Base-by-base conservation (phyloP, 23 tunicate species). In the Halocynthia aurantium region DNA sequence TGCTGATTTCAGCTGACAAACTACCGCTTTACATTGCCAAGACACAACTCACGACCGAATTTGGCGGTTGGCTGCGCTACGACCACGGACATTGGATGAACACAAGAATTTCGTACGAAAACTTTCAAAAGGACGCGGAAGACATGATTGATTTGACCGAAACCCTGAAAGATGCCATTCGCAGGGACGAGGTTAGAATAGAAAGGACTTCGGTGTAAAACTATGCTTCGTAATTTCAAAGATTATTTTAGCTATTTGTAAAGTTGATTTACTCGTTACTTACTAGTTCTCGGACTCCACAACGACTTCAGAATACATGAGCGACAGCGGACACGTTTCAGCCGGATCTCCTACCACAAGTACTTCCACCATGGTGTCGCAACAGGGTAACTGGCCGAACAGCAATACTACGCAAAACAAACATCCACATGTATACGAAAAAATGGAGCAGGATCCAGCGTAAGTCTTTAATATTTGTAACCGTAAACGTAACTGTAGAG, bases 301-400 rank as follows among this genome's bases (percentile, higher is more conserved):
- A 55, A 74, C 78, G 10, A 56, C 78, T 13, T 74, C 78, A 12
- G 78, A 74, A 54, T 74, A 74, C 21, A 8, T 74, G 50, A 83
- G 87, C 61, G 95, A 88, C 84, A 88, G 95, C 62, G 95, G 95
- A 13, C 83, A 88, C 62, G 87, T 69, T 5, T 77, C 95, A 18
- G 95, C 84, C 10, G 88, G 71, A 15, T 77, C 87, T 8, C 75
- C 75, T 12, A 66, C 84, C 52, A 73, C 76, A 50, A 78, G 87
- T 65, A 76, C 86, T 53, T 77, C 86, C 10, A 84, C 74, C 21
- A 77, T 78, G 19, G 15, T 62, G 53, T 62, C 67, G 22, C 84
- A 81, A 49, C 44, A 68, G 54, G 76, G 44, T 4, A 31, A 31
- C 44, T 31, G 44, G 44, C 4, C 44, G 44, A 31, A 31, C 77